A percentile compares a stretch with the other conserved stretches of the same genome.
Conservation (phyloP, 2,113 vertebrate species). For the Mesocricetus auratus region DNA sequence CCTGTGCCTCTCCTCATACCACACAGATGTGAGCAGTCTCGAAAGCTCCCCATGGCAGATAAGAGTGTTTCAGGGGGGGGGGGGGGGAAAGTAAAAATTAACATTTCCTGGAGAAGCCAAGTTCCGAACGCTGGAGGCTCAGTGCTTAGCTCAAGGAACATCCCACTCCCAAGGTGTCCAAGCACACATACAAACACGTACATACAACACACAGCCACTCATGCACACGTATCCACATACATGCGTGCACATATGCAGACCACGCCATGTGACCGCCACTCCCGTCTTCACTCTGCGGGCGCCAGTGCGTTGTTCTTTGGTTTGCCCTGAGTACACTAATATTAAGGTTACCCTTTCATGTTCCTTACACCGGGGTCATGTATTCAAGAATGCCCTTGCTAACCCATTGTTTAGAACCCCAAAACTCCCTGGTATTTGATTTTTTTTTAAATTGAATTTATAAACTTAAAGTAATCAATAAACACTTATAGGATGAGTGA, state of each 20-base stretch:
- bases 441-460: neutral
- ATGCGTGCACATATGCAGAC: neutral
- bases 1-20: neutral
- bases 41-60: neutral
- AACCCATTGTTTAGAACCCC: neutral
- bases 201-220: neutral
- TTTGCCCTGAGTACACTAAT: neutral
- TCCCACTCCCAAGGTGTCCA: neutral
- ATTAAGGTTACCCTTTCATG: neutral
- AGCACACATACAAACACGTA: neutral
- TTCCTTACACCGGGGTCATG: neutral
- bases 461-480: neutral
- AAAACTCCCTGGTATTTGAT: neutral
- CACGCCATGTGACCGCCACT: neutral
- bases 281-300: neutral
- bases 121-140: neutral
- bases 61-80: neutral
- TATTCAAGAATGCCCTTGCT: neutral
- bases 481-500: neutral
- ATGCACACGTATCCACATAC: neutral
- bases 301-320: neutral
- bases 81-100: constrained; percentile 3
- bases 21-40: fast-evolving
- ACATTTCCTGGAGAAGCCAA: constrained; percentile 22
- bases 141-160: constrained; percentile 2